A percentile compares a stretch with the other conserved stretches of the same genome.
Conservation (phyloP, 2,797 vertebrate species). For the Heteromormyrus szaboi region DNA sequence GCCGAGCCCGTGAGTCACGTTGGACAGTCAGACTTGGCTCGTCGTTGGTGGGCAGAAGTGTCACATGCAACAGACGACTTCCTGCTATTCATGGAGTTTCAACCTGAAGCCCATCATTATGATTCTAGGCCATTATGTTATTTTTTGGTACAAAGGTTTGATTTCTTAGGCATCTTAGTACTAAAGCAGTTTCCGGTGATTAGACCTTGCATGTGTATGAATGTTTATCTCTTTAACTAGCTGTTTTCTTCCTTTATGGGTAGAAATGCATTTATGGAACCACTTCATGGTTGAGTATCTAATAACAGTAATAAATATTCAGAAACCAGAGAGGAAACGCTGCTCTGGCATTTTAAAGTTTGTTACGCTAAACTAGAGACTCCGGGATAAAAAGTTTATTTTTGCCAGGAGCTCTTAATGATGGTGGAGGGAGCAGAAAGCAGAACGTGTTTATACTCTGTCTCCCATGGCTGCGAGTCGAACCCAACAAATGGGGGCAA, state of each 20-base stretch:
- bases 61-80: background rate
- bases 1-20: background rate
- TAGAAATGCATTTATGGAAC: background rate
- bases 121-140: background rate
- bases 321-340: background rate
- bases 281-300: background rate
- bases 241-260: background rate
- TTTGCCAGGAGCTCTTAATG: background rate
- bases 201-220: background rate
- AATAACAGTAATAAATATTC: background rate
- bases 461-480: background rate
- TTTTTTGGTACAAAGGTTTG: background rate
- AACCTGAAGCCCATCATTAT: background rate
- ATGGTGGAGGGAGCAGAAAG: background rate
- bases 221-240: background rate
- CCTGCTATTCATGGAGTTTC: background rate
- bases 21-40: background rate
- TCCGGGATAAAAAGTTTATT: background rate
- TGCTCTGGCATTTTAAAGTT: background rate
- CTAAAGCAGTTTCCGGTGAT: background rate
- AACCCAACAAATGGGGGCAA: background rate
- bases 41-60: background rate
- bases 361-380: background rate
- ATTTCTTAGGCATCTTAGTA: background rate
- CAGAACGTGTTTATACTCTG: background rate